Conservation (phyloP, 2,113 vertebrate species). For the Aepyceros melampus region DNA sequence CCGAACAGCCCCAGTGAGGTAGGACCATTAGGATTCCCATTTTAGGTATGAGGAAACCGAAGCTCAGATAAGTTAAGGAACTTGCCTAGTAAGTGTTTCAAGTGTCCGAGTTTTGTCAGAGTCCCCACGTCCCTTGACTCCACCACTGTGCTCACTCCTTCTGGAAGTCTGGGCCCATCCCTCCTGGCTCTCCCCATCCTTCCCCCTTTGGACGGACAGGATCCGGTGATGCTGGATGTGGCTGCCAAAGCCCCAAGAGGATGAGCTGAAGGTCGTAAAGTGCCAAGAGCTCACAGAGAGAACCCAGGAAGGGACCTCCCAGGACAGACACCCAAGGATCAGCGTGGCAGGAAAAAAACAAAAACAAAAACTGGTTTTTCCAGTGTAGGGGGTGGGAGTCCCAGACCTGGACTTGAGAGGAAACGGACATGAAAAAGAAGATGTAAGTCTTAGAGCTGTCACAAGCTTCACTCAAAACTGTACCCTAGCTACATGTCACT, state of each 20-base stretch:
- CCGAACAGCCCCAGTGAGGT: not conserved
- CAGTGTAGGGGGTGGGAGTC: not conserved
- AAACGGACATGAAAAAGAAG: not conserved
- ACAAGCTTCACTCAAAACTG: not conserved
- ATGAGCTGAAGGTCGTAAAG: not conserved
- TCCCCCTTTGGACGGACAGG: no score
- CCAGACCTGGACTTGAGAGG: not conserved
- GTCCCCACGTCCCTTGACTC: rapidly evolving
- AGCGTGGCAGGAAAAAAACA: not conserved
- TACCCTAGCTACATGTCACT: not conserved
- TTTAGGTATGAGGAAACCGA: not conserved
- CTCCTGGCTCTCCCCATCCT: no score
- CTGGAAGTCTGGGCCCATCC: not conserved
- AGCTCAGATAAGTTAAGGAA: not conserved
- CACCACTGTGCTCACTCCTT: not conserved
- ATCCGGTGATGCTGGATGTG: not conserved
- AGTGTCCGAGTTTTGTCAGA: not conserved
- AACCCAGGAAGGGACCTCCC: not conserved
- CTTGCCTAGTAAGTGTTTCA: not conserved
- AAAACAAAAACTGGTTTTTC: not conserved
- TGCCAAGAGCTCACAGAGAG: not conserved
- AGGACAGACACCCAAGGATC: not conserved
- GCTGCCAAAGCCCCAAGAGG: not conserved
- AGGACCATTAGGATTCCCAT: not conserved
- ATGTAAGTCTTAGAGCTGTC: not conserved